A percentile compares a stretch with the other conserved stretches of the same genome.
Conservation (phyloP, 2,113 vertebrate genomes). For the Sisor rabdophorus region DNA sequence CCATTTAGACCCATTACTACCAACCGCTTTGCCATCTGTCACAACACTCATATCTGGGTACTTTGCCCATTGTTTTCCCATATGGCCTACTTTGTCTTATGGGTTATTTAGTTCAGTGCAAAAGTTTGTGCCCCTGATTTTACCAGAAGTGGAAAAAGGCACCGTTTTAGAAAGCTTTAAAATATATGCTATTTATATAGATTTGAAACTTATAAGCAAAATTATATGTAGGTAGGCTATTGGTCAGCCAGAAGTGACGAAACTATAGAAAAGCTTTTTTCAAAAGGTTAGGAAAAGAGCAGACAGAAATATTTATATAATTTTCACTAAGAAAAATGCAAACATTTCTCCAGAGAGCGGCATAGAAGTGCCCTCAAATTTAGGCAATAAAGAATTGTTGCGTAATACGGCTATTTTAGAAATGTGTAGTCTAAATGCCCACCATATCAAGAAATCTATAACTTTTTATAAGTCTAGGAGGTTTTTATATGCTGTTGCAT, state of each 20-base stretch:
- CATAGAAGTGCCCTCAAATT: not conserved
- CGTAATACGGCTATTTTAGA: not conserved
- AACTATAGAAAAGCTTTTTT: not conserved
- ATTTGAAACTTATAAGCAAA: too few species aligned
- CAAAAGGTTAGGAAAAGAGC: not conserved
- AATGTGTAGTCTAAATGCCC: not conserved
- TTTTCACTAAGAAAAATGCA: not conserved
- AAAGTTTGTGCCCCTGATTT: not conserved
- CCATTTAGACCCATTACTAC: constrained; percentile 32
- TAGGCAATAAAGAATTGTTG: not conserved
- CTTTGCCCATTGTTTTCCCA: constrained; percentile 24
- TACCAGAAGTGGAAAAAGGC: not conserved
- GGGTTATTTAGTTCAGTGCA: constrained; percentile 15
- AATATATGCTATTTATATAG: not conserved
- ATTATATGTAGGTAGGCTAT: not conserved
- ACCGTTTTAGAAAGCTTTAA: not conserved
- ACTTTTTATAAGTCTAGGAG: too few species aligned
- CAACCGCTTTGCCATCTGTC: constrained; percentile 28
- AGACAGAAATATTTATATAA: not conserved
- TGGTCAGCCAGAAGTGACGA: not conserved
- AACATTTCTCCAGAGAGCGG: not conserved
- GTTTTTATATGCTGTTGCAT: too few species aligned
- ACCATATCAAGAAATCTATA: too few species aligned
- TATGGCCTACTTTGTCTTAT: constrained; percentile 20
- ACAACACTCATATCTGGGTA: constrained; percentile 8